Base-by-base conservation (phyloP, 2,888 invertebrate species). In the Xanthia icteritia region DNA sequence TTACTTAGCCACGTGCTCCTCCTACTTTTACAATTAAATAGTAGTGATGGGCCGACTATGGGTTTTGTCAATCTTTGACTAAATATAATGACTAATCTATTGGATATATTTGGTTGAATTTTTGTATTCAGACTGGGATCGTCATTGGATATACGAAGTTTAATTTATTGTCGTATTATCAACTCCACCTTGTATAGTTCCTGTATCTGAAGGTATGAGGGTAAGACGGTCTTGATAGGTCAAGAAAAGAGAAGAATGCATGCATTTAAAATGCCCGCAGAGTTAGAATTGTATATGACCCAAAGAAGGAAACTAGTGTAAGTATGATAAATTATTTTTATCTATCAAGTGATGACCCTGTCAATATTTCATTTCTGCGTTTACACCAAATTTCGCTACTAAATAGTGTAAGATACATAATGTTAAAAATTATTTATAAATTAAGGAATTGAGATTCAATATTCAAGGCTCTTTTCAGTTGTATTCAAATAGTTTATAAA, bases 381-480 rank as follows among this genome's bases (percentile, higher is more conserved):
- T 88, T 89, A 89, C 89, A 88, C 89, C 89, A 89, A 87, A 77
- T 88, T 88, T 88, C 88, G 89, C 89, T 88, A 89, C 70, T 88
- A 86, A 84, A 60, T 84, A 86, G 82, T 75, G 63, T 83, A 86
- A 81, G 80, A 84, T 79, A 84, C 75, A 78, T 73, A 88, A 85
- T 84, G 88, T 88, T 88, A 89, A 73, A 80, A 73, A 76, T 0
- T 82, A 84, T 84, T 81, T 81, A 60, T 76, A 84, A 86, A 80
- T 63, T 88, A 88, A 88, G 88, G 88, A 88, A 88, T 86, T 88
- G 88, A 88, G 56, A 83, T 83, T 76, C 76, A 81, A 56, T 85
- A 82, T 85, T 85, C 64, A 79, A 69, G 45, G 76, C 79, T 78
- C 65, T 82, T 87, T 88, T 87, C 67, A 76, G 48, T 88, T 87